Conservation (phyloP, 2,888 invertebrate genomes). For the Yponomeuta plumbellus region DNA sequence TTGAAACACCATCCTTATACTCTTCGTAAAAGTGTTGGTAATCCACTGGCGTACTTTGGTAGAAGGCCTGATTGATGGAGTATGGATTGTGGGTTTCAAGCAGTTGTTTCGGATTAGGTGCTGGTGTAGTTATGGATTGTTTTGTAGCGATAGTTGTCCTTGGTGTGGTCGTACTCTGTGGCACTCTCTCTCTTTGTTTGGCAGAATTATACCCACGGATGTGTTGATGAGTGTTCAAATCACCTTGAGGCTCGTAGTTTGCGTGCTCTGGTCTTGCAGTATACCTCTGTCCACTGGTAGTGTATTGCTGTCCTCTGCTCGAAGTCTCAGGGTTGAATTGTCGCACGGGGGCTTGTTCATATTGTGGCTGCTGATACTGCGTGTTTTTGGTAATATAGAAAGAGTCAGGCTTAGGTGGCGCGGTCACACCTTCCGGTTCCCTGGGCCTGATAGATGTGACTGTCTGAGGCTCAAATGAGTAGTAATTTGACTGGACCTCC, state of each 20-base stretch:
- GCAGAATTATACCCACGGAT: constrained; percentile 23
- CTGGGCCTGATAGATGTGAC: constrained; percentile 52
- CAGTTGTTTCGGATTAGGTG: constrained; percentile 58
- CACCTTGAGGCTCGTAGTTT: neutral
- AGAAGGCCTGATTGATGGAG: constrained; percentile 70
- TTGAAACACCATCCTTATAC: constrained; percentile 46
- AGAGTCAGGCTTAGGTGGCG: constrained; percentile 44
- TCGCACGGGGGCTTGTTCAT: constrained; percentile 35
- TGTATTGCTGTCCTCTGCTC: constrained; percentile 47
- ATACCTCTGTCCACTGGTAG: constrained; percentile 23
- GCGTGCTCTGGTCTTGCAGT: neutral
- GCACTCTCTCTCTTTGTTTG: constrained; percentile 27
- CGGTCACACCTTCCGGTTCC: constrained; percentile 33
- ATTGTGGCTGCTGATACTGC: constrained; percentile 36
- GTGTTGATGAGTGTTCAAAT: constrained; percentile 26
- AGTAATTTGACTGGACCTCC: constrained; percentile 52
- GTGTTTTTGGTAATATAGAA: constrained; percentile 48
- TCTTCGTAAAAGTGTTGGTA: constrained; percentile 63
- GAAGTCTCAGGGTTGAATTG: constrained; percentile 33
- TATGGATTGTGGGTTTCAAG: constrained; percentile 69
- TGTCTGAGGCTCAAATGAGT: constrained; percentile 63
- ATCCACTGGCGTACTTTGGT: constrained; percentile 63
- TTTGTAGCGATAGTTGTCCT: constrained; percentile 47
- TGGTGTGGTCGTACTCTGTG: constrained; percentile 37
- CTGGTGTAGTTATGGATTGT: constrained; percentile 30